Evolutionary conservation across 2,797 vertebrate species (phyloP).

Genomic region (Ataeniobius toweri): DNA sequence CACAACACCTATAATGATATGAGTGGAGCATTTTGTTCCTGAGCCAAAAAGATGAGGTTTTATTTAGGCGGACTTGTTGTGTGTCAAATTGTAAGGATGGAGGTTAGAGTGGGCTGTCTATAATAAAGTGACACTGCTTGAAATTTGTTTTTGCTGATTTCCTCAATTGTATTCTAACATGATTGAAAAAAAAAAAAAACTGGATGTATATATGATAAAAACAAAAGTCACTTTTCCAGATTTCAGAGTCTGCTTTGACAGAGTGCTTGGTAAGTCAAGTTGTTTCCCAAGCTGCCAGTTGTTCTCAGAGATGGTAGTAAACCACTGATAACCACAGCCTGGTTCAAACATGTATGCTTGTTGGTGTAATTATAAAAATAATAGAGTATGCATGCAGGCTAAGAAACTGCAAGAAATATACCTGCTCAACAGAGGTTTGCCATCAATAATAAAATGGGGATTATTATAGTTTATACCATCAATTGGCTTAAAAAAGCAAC

Average conservation of each 20-base stretch:
- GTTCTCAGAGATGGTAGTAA: slow-evolving; percentile 7
- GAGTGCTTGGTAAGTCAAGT: background rate
- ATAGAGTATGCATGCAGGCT: no score
- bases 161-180: no score
- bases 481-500: no score
- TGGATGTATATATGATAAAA: background rate
- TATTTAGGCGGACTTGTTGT: slow-evolving; percentile 20
- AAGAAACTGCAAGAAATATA: no score
- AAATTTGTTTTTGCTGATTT: no score
- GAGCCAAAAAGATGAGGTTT: slow-evolving; percentile 11
- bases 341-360: slow-evolving; percentile 4
- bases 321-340: background rate
- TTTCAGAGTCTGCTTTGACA: slow-evolving; percentile 13
- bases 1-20: slow-evolving; percentile 37
- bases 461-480: no score
- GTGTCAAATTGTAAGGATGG: slow-evolving; percentile 17
- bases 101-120: no score
- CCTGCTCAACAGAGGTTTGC: no score
- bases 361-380: no score
- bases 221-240: background rate
- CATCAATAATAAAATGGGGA: no score
- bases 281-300: slow-evolving; percentile 16
- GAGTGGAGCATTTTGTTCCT: slow-evolving; percentile 15
- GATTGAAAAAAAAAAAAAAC: no score
- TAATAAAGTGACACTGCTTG: no score